Evolutionary conservation across 2,888 invertebrate species (phyloP), one percentile per base, ranked within the genome.

Genomic region (Leucophenga montana): DNA sequence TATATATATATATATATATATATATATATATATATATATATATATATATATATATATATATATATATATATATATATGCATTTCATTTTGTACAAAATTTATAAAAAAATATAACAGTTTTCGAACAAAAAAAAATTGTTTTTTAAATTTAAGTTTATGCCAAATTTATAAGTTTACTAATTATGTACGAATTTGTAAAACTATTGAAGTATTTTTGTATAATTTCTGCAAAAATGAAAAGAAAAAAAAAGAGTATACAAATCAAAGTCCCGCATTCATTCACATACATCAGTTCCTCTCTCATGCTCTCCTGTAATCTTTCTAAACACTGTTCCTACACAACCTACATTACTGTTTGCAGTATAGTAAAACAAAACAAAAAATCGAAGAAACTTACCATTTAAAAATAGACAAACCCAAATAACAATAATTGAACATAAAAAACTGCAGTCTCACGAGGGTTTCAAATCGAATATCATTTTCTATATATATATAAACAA

Each of bases 391-490:
- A n/a, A 16, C n/a, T 33, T 20, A 56, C 13, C n/a, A 67, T 33
- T 56, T 56, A 44, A 39, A 39, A 18, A 39, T 22, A 22, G 22
- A 27, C 18, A 18, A 33, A 33, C 44, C 16, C 44, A 54, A 62
- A 11, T 48, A 64, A 64, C 62, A 64, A 64, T 64, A 64, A 64
- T 61, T 39, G 18, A 61, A 64, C 22, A 69, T 66, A 53, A 65
- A 53, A 56, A 73, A 79, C 73, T 74, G 78, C 81, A 76, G 76
- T 79, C 78, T 83, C 68, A 73, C 62, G 46, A 83, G 80, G 80
- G 84, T 80, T 80, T 83, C 82, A 80, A 79, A 56, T 64, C 27
- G 46, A 22, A 64, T 64, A 64, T 64, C 62, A 64, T 64, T 48
- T 64, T 48, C 62, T 62, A 59, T 33, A 27, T 39, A 39, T 39